phyloP scores from a whole-genome alignment of 2,797 vertebrate species.

The Natrix natrix region DNA sequence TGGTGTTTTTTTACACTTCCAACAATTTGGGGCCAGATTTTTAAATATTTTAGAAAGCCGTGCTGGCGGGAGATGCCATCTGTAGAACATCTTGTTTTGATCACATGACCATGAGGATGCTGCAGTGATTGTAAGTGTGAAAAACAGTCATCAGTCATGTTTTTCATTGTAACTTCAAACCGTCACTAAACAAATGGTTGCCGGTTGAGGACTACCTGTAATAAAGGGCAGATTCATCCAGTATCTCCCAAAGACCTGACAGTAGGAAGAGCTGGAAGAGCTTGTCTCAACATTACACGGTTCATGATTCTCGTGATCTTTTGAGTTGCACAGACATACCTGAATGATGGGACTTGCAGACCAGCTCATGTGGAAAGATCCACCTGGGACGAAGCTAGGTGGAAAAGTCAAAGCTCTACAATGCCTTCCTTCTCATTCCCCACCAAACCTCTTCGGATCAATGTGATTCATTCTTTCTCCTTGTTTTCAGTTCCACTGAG shows the following conservation, averaged over 20 bases:
- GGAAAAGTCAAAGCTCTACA: not conserved
- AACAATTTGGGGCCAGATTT: no score
- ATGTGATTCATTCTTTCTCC: not conserved
- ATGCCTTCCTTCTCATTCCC: not conserved
- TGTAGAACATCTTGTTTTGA: not conserved
- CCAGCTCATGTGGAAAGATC: not conserved
- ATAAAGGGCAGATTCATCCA: slow-evolving; percentile 52
- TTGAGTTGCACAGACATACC: not conserved
- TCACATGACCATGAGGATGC: not conserved
- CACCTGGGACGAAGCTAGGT: not conserved
- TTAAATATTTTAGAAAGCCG: no score
- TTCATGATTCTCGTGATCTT: not conserved
- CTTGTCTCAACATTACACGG: not conserved
- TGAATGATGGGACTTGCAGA: not conserved
- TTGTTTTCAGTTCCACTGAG: not conserved
- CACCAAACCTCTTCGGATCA: not conserved
- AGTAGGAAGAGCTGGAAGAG: slow-evolving; percentile 13
- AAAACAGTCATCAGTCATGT: not conserved
- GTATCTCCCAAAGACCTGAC: not conserved
- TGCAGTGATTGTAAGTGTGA: not conserved
- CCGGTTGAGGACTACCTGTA: not conserved
- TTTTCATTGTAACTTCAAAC: not conserved
- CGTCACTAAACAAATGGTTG: not conserved
- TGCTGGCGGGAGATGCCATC: no score
- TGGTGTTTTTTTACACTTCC: no score